These are phyloP conservation scores for Cossypha heuglini DNA, from an alignment of 2,797 vertebrate species.

Conservation along the genomic window DNA sequence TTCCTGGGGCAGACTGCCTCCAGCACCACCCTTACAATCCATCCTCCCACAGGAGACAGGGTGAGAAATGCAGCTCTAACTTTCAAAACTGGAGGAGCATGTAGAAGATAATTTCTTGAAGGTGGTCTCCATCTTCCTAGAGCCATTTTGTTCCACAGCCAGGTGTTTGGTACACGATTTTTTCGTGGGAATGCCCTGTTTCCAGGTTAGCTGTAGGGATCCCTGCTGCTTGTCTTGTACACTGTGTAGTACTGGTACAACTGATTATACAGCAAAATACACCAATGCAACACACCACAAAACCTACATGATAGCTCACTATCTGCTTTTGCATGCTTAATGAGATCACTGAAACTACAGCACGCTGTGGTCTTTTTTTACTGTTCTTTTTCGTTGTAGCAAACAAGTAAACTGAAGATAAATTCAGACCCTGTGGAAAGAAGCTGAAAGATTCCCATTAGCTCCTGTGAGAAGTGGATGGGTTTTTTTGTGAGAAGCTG, in stretches of 20 bases:
- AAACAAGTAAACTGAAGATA: background rate
- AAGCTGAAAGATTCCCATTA: background rate
- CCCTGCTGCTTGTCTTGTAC: background rate
- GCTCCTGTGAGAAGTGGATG: background rate
- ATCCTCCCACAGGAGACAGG: background rate
- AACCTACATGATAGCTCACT: background rate
- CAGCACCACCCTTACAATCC: no score
- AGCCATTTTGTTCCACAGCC: background rate
- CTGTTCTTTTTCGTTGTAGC: background rate
- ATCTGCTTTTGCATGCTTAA: background rate
- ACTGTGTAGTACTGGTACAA: background rate
- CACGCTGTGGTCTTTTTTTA: background rate
- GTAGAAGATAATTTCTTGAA: background rate
- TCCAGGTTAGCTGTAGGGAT: background rate
- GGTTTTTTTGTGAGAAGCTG: background rate
- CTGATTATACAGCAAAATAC: background rate
- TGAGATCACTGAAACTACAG: background rate
- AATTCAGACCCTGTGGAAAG: background rate
- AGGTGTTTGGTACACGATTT: background rate
- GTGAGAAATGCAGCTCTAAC: accelerated
- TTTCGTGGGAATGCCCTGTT: background rate
- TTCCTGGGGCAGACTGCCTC: no score
- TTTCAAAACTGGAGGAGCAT: background rate
- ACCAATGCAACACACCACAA: background rate
- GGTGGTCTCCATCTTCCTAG: background rate